phyloP scores from a whole-genome alignment of 2,797 vertebrate genomes.

The Cheirogaleus major region DNA sequence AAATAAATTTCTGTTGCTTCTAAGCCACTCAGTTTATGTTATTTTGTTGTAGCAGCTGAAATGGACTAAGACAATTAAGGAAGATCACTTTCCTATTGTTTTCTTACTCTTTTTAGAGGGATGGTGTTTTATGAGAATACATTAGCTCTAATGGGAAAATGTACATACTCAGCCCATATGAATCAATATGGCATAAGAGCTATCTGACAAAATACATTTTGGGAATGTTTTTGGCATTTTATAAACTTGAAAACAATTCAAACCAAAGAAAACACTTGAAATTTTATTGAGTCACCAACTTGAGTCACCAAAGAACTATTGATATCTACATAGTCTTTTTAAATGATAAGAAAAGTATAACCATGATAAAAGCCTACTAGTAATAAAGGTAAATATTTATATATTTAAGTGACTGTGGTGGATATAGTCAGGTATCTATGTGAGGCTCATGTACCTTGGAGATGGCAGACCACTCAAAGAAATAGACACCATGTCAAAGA shows the following conservation, averaged over 20 bases:
- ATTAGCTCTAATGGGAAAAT: not conserved
- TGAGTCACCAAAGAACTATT: not conserved
- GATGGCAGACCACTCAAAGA: not conserved
- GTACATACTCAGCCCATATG: not conserved
- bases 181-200: not conserved
- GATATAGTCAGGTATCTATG: not conserved
- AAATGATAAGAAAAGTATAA: not conserved
- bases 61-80: not conserved
- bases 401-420: not conserved
- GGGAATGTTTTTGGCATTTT: not conserved
- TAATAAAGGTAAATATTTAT: not conserved
- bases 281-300: not conserved
- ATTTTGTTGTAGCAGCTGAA: not conserved
- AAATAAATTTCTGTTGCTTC: not conserved
- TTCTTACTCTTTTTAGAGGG: not conserved
- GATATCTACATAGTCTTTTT: not conserved
- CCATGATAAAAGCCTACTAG: not conserved
- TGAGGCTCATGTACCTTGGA: not conserved
- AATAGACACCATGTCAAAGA: not conserved
- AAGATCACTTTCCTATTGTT: not conserved
- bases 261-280: not conserved
- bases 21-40: not conserved
- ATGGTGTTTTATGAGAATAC: not conserved
- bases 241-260: not conserved
- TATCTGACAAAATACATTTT: constrained; percentile 20